phyloP scores from a whole-genome alignment of 1,140 invertebrate species.

The Dendroctonus valens region DNA sequence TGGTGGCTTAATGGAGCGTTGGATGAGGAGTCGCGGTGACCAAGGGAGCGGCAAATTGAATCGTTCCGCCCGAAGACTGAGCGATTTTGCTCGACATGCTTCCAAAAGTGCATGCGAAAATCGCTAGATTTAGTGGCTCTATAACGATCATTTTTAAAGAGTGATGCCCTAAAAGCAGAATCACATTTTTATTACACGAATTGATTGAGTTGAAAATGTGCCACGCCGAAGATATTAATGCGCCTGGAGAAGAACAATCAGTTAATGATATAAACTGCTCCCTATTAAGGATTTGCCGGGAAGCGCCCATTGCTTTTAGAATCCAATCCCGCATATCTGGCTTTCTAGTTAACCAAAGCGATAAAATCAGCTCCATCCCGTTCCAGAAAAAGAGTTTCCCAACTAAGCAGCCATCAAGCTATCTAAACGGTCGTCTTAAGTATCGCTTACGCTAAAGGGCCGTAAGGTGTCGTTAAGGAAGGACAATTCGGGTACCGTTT shows the following conservation, averaged over 20 bases:
- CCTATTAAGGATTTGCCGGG: no score
- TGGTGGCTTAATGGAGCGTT: constrained; percentile 49
- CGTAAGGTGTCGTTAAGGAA: constrained; percentile 48
- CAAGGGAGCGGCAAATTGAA: constrained; percentile 51
- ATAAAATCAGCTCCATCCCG: constrained; percentile 8
- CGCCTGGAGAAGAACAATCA: no score
- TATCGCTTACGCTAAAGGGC: constrained; percentile 45
- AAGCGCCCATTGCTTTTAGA: no score
- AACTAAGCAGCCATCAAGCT: constrained; percentile 7
- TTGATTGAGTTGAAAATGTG: no score
- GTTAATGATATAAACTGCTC: no score
- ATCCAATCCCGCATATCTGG: no score
- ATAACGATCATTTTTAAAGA: not conserved
- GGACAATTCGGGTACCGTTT: constrained; percentile 47
- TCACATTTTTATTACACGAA: no score
- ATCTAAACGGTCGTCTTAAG: constrained; percentile 37
- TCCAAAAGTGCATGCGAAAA: constrained; percentile 22
- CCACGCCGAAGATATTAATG: no score
- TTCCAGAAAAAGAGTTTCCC: constrained; percentile 12
- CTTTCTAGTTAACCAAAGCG: constrained; percentile 5
- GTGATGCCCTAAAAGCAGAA: no score
- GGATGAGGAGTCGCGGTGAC: constrained; percentile 50
- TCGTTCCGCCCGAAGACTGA: constrained; percentile 34
- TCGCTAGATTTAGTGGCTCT: constrained; percentile 19
- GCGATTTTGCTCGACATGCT: constrained; percentile 22